Conservation (phyloP, 2,797 vertebrate species). For the Alosa sapidissima region DNA sequence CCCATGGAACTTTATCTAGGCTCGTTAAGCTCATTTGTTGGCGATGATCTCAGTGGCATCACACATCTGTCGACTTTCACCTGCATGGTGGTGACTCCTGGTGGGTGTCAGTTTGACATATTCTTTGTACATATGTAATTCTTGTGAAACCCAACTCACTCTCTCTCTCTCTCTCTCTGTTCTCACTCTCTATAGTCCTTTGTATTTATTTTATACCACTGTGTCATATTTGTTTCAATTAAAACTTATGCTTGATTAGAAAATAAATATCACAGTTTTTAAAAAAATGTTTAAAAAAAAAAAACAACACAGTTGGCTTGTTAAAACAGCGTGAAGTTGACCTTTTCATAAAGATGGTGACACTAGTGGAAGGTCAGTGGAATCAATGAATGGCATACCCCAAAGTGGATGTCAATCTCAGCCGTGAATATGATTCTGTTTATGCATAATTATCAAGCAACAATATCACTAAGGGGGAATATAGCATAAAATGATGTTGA, state of each 20-base stretch:
- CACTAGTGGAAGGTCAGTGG: conserved; percentile 71
- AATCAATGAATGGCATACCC: conserved; percentile 70
- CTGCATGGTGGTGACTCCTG: conserved; percentile 17
- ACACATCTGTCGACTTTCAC: conserved; percentile 68
- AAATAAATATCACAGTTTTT: conserved; percentile 42
- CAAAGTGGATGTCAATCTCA: conserved; percentile 74
- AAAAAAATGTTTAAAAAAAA: too few relatives aligned
- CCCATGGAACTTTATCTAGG: conserved; percentile 82
- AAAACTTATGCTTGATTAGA: conserved; percentile 32
- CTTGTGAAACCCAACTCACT: conserved; percentile 54
- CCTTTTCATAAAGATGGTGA: conserved; percentile 76
- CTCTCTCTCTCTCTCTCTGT: not conserved
- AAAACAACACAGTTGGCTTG: conserved; percentile 57
- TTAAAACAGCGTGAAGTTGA: conserved; percentile 71
- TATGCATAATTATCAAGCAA: conserved; percentile 33
- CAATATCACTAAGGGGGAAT: conserved; percentile 21
- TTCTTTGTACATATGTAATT: not conserved
- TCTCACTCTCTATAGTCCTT: conserved; percentile 12
- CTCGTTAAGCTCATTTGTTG: conserved; percentile 56
- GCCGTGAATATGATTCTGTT: conserved; percentile 30
- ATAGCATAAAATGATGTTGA: not conserved
- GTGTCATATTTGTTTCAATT: conserved; percentile 32
- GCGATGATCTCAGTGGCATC: conserved; percentile 64
- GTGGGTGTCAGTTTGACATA: not conserved
- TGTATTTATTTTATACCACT: conserved; percentile 49